phyloP scores from a whole-genome alignment of 2,113 vertebrate genomes.

The Pseudonaja textilis region DNA sequence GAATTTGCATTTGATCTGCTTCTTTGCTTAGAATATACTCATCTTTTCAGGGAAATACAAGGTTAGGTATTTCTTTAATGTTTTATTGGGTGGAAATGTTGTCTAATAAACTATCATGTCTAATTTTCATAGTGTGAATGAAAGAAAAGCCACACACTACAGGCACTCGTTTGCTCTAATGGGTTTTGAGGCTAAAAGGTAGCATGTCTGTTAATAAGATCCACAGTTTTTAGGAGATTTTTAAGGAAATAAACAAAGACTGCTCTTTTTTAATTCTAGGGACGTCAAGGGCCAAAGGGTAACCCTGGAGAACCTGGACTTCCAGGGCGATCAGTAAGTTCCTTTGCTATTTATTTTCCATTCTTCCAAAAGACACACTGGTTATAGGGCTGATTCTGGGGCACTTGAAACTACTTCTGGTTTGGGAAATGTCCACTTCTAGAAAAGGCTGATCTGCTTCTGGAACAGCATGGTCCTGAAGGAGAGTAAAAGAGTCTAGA shows the following conservation, averaged over 20 bases:
- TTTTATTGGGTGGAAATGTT: not conserved
- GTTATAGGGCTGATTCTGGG: not conserved
- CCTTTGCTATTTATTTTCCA: not conserved
- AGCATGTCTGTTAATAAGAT: not conserved
- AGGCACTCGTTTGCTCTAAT: not conserved
- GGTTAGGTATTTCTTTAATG: not conserved
- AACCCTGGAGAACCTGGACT: conserved; percentile 89
- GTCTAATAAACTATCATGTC: not conserved
- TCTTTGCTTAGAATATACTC: not conserved
- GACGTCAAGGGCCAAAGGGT: conserved; percentile 92
- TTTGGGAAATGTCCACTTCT: not conserved
- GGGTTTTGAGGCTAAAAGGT: not conserved
- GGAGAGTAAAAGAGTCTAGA: not conserved
- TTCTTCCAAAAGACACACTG: not conserved
- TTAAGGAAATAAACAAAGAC: not conserved
- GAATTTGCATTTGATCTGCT: not conserved
- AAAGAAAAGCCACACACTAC: not conserved
- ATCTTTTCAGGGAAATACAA: not conserved
- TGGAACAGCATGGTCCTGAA: not conserved
- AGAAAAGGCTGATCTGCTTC: not conserved
- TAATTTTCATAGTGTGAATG: not conserved
- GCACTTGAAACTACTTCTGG: not conserved
- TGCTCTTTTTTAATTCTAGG: conserved; percentile 70
- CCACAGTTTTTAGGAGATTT: not conserved
- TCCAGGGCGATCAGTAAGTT: conserved; percentile 80